Percentiles rank a stretch among this genome's conserved stretches.
Conservation (phyloP, 2,888 invertebrate genomes). For the Deroplatys truncata region DNA sequence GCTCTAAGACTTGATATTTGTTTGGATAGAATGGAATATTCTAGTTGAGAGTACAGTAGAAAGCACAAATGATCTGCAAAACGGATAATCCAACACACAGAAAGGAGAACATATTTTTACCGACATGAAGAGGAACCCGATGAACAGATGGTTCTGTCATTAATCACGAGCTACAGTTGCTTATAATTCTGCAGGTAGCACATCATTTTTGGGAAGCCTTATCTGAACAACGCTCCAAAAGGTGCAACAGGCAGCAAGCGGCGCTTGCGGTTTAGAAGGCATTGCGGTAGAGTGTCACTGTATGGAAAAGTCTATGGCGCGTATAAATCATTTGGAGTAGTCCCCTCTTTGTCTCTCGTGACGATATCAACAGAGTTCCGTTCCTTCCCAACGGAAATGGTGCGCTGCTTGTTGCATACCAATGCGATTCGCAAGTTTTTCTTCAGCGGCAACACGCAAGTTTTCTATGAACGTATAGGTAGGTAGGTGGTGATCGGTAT, state of each 20-base stretch:
- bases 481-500: background rate
- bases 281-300: background rate
- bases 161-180: too few relatives aligned
- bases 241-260: background rate
- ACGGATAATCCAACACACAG: too few relatives aligned
- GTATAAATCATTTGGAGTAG: background rate
- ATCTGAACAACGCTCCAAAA: background rate
- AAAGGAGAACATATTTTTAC: too few relatives aligned
- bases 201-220: background rate
- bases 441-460: background rate
- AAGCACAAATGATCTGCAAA: too few relatives aligned
- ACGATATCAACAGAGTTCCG: background rate
- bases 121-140: too few relatives aligned
- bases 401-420: background rate
- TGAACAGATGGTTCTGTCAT: too few relatives aligned
- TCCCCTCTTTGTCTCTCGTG: background rate
- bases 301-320: background rate
- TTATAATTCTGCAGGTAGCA: too few relatives aligned
- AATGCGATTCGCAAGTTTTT: background rate
- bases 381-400: background rate
- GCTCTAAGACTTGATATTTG: too few relatives aligned
- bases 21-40: too few relatives aligned
- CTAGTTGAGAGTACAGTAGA: too few relatives aligned
- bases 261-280: background rate
- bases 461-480: background rate